Evolutionary conservation across 2,113 vertebrate genomes (phyloP).

Genomic region (Dromas ardeola): DNA sequence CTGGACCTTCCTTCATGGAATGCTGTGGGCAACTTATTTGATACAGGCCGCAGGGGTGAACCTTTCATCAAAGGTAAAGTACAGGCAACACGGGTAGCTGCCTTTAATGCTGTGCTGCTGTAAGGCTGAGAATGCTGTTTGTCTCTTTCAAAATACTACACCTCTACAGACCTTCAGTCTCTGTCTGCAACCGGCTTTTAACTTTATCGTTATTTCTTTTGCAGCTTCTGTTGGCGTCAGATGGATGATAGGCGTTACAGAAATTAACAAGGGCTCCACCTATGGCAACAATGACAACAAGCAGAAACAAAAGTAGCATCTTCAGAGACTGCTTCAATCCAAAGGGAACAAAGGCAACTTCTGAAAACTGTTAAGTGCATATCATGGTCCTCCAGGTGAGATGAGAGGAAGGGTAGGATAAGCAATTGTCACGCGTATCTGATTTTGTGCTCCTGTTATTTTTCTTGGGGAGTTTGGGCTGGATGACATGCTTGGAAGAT

Average conservation of each 20-base stretch:
- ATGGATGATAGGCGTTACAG: slow-evolving; percentile 97
- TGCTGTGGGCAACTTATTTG: background rate
- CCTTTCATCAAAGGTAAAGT: background rate
- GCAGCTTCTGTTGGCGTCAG: slow-evolving; percentile 89
- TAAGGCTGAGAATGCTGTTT: background rate
- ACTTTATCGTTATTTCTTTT: background rate
- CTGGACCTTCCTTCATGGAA: background rate
- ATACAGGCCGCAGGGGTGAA: background rate
- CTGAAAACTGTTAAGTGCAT: slow-evolving; percentile 16
- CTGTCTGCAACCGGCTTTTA: background rate
- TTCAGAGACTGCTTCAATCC: slow-evolving; percentile 32
- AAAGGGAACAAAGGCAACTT: slow-evolving; percentile 57
- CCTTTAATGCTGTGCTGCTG: background rate
- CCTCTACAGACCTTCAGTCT: background rate
- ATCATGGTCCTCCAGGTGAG: slow-evolving; percentile 15
- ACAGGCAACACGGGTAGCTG: rapidly evolving
- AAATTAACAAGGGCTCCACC: slow-evolving; percentile 89
- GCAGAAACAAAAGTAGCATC: slow-evolving; percentile 75
- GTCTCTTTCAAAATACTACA: background rate
- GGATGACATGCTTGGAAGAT: background rate
- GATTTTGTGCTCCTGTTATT: slow-evolving; percentile 21
- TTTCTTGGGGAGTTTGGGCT: background rate
- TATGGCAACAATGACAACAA: slow-evolving; percentile 86
- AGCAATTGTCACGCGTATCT: background rate
- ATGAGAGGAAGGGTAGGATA: background rate